Evolutionary conservation across 2,797 vertebrate genomes (phyloP), one percentile per base, ranked within the genome.

Genomic region (Sebastes wilsoni): DNA sequence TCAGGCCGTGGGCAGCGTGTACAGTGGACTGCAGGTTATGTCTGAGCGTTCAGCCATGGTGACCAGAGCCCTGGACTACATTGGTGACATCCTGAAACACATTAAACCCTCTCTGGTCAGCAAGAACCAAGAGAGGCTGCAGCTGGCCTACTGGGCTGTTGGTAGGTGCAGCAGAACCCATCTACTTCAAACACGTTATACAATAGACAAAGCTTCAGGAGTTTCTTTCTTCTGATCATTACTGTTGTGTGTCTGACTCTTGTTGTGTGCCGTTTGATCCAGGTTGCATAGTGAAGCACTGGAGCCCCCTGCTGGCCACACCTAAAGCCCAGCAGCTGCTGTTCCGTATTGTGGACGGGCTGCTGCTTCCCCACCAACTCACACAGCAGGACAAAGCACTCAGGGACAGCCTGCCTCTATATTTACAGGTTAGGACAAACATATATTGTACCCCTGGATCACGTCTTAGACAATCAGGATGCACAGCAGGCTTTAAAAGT

Each of bases 201-300:
- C 10, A 30, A 14, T 2, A 59, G 34, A 62, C 12, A 58, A 6
- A 54, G 49, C 20, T 42, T 67, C 56, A 55, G 13, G 2, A 59
- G 13, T 12, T 32, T 20, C 22, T n/a, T 61, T 61, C 32, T 62
- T 34, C 10, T 30, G 34, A 18, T 84, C 36, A 52, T 64, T 46
- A 23, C 11, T 65, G 28, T 36, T 16, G 18, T 25, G 27, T 16
- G 1, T 55, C 34, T 85, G 61, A 74, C 69, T 79, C 10, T 60
- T 77, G 8, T 69, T 82, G 32, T 73, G n/a, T 61, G 8, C 62
- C 18, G 20, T 80, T 77, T 77, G 46, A 88, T 66, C 73, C 89
- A 99, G 99, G 99, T 73, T 97, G 94, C 90, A 90, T 99, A 80
- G 97, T 99, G 81, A 99, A 98, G 88, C 97, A 97, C 78, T 99